Percentiles rank a stretch among this genome's conserved stretches.
Evolutionary conservation across 1,140 invertebrate species (phyloP).

Genomic region (Zophobas morio): DNA sequence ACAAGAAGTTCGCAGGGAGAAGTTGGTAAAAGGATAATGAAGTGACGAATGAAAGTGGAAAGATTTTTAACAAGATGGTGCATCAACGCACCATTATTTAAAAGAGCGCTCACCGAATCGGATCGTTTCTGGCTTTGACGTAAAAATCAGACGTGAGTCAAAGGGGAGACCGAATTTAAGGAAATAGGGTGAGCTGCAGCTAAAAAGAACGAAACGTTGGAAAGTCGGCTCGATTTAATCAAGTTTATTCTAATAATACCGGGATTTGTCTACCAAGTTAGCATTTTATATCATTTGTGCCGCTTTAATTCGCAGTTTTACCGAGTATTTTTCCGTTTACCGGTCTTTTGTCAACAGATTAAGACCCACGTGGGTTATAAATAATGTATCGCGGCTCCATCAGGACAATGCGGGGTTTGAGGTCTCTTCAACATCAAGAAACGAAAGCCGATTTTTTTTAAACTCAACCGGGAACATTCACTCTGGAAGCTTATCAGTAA

Average conservation of each 20-base stretch:
- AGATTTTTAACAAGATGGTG: background rate
- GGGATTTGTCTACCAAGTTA: no score
- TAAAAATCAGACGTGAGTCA: background rate
- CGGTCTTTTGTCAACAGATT: no score
- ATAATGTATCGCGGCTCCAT: slow-evolving; percentile 2
- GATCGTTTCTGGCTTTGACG: background rate
- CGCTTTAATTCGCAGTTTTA: background rate
- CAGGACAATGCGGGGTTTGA: background rate
- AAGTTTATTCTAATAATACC: no score
- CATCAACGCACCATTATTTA: background rate
- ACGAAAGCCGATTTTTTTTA: slow-evolving; percentile 34
- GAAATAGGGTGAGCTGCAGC: background rate
- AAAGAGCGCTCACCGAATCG: no score
- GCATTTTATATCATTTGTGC: background rate
- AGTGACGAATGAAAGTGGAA: background rate
- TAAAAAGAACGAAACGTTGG: no score
- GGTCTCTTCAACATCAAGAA: slow-evolving; percentile 1
- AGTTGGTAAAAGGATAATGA: background rate
- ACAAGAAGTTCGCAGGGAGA: background rate
- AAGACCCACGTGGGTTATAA: background rate
- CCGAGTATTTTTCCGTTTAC: no score
- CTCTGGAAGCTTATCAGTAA: slow-evolving; percentile 22
- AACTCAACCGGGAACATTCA: slow-evolving; percentile 11
- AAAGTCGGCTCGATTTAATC: no score
- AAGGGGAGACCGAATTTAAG: background rate